These are phyloP conservation scores for Cylloceria caligata DNA, from an alignment of 2,888 invertebrate genomes.

Conservation along the genomic window DNA sequence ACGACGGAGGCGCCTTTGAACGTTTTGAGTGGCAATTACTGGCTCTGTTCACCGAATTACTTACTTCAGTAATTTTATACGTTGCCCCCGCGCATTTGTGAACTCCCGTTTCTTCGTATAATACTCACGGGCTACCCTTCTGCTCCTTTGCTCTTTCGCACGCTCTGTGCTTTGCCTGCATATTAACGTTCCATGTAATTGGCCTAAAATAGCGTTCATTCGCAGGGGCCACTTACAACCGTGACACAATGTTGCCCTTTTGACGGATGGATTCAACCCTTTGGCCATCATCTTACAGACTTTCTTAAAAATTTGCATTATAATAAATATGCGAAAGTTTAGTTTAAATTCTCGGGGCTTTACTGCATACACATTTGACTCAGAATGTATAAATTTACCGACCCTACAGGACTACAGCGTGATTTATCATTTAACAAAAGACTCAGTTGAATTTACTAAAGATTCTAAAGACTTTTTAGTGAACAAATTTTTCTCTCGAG, in stretches of 20 bases:
- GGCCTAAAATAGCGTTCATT: slow-evolving; percentile 54
- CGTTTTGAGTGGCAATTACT: slow-evolving; percentile 80
- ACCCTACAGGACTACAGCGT: too few species aligned
- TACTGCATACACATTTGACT: too few species aligned
- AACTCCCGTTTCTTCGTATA: slow-evolving; percentile 26
- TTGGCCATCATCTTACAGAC: slow-evolving; percentile 17
- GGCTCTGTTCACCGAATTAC: slow-evolving; percentile 77
- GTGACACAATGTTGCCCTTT: slow-evolving; percentile 45
- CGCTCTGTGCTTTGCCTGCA: slow-evolving; percentile 34
- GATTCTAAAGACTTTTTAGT: too few species aligned
- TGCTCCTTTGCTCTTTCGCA: slow-evolving; percentile 41
- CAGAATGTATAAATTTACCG: not conserved
- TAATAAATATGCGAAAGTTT: slow-evolving; percentile 24
- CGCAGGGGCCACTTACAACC: slow-evolving; percentile 45
- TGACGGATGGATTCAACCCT: slow-evolving; percentile 33
- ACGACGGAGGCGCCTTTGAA: slow-evolving; percentile 72
- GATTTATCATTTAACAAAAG: too few species aligned
- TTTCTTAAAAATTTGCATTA: slow-evolving; percentile 49
- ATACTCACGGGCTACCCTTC: slow-evolving; percentile 10
- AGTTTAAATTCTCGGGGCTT: not conserved
- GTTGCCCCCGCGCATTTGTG: slow-evolving; percentile 26
- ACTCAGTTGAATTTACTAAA: too few species aligned
- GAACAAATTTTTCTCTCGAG: too few species aligned
- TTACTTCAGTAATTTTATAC: slow-evolving; percentile 78
- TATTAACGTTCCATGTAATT: slow-evolving; percentile 63